These are phyloP conservation scores for Agrochola litura DNA, from an alignment of 2,888 invertebrate species.

Conservation along the genomic window DNA sequence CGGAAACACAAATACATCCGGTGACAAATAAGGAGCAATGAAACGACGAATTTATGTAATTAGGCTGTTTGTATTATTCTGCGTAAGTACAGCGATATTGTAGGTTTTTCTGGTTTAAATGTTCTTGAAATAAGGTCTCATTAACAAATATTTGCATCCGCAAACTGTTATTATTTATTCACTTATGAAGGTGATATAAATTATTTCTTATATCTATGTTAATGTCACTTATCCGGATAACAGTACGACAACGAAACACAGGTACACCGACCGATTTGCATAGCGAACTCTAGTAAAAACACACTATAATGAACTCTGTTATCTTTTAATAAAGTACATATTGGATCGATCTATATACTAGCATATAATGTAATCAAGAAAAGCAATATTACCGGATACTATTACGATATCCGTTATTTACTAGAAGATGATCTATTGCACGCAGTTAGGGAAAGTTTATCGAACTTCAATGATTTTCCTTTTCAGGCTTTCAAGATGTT, in stretches of 20 bases:
- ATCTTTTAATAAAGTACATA: conserved; percentile 1
- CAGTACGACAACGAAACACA: background rate
- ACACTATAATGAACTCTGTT: background rate
- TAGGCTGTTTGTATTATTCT: background rate
- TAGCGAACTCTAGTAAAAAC: background rate
- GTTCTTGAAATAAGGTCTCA: background rate
- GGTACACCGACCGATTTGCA: background rate
- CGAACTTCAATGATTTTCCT: conserved; percentile 18
- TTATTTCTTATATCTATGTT: background rate
- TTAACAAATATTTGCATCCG: conserved; percentile 1
- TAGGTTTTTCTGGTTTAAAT: no score
- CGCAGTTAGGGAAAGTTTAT: conserved; percentile 10
- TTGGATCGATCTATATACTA: background rate
- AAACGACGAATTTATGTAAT: background rate
- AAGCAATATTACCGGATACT: conserved; percentile 21
- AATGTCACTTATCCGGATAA: background rate
- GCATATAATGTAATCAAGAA: conserved; percentile 17
- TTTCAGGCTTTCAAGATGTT: background rate
- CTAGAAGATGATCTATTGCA: conserved; percentile 17
- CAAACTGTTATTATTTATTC: background rate
- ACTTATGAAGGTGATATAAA: no score
- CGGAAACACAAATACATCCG: background rate
- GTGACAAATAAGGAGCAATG: no score
- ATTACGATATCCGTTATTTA: conserved; percentile 26
- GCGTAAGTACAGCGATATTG: background rate